Conservation (phyloP, 1,140 invertebrate species). For the Fopius arisanus region DNA sequence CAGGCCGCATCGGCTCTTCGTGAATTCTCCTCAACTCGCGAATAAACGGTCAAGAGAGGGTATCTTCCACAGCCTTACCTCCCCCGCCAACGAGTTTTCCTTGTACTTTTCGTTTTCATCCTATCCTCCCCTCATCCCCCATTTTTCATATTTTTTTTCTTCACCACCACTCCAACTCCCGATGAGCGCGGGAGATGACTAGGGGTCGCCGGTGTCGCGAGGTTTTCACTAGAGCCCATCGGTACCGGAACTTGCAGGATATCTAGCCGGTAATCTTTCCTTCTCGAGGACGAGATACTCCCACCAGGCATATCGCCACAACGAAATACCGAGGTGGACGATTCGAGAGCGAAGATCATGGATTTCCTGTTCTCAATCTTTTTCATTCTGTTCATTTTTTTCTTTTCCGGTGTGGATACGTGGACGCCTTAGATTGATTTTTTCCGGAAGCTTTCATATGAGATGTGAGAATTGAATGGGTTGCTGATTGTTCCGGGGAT, state of each 20-base stretch:
- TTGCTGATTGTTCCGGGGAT: no score
- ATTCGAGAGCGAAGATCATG: conserved; percentile 54
- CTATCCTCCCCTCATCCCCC: not conserved
- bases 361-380: no score
- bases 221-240: not conserved
- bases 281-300: conserved; percentile 38
- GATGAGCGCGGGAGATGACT: not conserved
- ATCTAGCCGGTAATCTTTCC: conserved; percentile 60
- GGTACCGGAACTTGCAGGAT: conserved; percentile 54
- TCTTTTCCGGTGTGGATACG: not conserved
- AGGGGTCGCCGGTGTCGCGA: not conserved
- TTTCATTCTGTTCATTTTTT: no score
- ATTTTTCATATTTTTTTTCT: no score
- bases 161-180: not conserved
- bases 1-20: not conserved
- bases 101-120: not conserved
- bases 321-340: conserved; percentile 43
- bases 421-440: not conserved
- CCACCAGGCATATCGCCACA: conserved; percentile 37
- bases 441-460: not conserved
- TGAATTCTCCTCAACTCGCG: not conserved
- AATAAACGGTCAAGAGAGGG: not conserved
- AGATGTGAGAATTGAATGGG: no score
- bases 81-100: conserved; percentile 2
- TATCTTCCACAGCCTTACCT: not conserved